Base-by-base conservation (phyloP, 2,113 vertebrate species). In the Oxyruncus cristatus region DNA sequence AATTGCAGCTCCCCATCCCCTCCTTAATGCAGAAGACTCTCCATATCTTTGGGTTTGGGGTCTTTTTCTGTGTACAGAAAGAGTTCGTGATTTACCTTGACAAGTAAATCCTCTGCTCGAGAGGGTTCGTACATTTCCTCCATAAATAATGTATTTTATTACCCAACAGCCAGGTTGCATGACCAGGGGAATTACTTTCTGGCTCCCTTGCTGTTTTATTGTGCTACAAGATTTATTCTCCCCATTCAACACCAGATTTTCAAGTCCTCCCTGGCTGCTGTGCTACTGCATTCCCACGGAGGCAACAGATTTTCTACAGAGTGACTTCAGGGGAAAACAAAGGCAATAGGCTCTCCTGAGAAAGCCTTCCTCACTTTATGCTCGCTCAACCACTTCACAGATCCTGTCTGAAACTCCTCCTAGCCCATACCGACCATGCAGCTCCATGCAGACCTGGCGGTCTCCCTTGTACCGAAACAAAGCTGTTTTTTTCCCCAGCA, bases 401-500 rank as follows among this genome's bases (percentile, higher is more conserved):
- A 4, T 68, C 28, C 53, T 47, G 16, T 32, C 58, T n/a, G 42
- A 47, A 85, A 37, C 41, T 14, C 28, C 18, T 7, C 26, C 28
- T 5, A 17, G 33, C 13, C 39, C 27, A 27, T 8, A 24, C 0
- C 11, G 30, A 52, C 22, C 59, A 58, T 1, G 3, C 12, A 59
- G 53, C 7, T 35, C 56, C 46, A 17, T 30, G n/a, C n/a, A 56
- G 22, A 47, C 27, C 14, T 17, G 28, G 49, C 8, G 7, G 37
- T n/a, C 32, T 62, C 24, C 16, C 19, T 8, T n/a, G 26, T 16
- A 52, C 14, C 0, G 0, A 50, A 61, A 46, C 41, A 74, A 33
- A 65, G 16, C 26, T 52, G 37, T 2, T 32, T 75, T 32, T 37
- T 37, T 19, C 22, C 42, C 14, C 52, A 52, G 26, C 22, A 22